phyloP scores from a whole-genome alignment of 2,888 invertebrate species.

The Perizoma affinitatum region DNA sequence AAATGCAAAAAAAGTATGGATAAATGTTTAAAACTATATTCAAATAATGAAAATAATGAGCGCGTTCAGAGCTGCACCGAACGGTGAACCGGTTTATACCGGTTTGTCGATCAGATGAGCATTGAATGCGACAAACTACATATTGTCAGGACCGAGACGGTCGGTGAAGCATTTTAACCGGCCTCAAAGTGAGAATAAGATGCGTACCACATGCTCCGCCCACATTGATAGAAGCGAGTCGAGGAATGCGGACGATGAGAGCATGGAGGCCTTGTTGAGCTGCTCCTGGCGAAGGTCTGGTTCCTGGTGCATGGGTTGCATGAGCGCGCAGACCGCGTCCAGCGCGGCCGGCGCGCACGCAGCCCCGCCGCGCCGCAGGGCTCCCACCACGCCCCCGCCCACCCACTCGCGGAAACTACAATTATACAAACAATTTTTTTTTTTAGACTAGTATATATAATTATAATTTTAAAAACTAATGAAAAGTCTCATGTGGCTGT shows the following conservation, averaged over 20 bases:
- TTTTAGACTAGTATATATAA: too few species aligned
- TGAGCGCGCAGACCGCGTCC: conserved; percentile 98
- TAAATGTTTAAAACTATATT: too few species aligned
- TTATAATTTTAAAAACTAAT: too few species aligned
- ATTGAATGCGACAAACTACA: too few species aligned
- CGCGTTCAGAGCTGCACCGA: too few species aligned
- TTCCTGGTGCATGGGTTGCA: conserved; percentile 99
- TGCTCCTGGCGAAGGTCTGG: conserved; percentile 99
- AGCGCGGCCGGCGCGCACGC: conserved; percentile 98
- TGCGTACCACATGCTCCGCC: conserved; percentile 94
- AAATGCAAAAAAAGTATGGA: too few species aligned
- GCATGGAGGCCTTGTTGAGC: conserved; percentile 97
- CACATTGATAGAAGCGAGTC: conserved; percentile 97
- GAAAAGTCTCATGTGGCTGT: too few species aligned
- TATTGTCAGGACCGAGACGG: too few species aligned
- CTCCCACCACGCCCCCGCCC: conserved; percentile 95
- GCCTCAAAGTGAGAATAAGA: not conserved
- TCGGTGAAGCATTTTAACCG: too few species aligned
- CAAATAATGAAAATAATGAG: too few species aligned
- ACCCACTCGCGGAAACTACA: conserved; percentile 96
- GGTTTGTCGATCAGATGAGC: too few species aligned
- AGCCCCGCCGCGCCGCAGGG: conserved; percentile 93
- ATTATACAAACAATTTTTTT: not conserved
- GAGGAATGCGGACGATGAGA: conserved; percentile 95
- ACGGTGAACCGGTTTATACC: too few species aligned